Evolutionary conservation across 23 tunicate species (phyloP), one percentile per base, ranked within the genome.

Genomic region (Trididemnum nubilum): DNA sequence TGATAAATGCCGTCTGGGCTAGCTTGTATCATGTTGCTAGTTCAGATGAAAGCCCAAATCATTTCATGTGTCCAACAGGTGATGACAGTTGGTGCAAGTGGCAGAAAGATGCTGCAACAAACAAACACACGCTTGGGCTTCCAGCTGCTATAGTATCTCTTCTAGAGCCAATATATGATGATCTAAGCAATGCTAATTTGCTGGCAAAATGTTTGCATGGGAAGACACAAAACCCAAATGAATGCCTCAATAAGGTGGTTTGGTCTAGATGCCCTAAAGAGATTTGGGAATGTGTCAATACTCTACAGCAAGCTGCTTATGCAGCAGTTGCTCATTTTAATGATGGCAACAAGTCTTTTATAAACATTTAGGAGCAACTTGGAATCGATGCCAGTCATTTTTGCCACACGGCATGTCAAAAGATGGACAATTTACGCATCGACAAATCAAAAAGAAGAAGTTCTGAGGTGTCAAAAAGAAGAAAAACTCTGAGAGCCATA

Each of bases 231-330:
- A 67, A 67, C 38, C 74, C 74, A 67, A 67, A 67, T 4, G 38
- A 67, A 30, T 67, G 74, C 38, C 38, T 67, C n/a, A 67, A 67
- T 33, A 67, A 67, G 25, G 37, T 67, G 37, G 25, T 67, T 31
- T 67, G 74, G 74, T 31, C 74, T 31, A 32, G 74, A 31, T 67
- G 74, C 38, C 74, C 74, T 67, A 67, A 67, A 67, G 38, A 67
- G 38, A n/a, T 67, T 32, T 67, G 74, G 38, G 74, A 4, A 5
- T 15, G 74, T 12, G 37, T 31, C 37, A 67, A 67, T 31, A 67
- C 74, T 67, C 21, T 67, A 33, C 37, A 67, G 25, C 74, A 67
- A 33, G 67, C 67, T 61, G 5, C 67, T 61, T 61, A 21, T 21
- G 67, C 67, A 61, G 67, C 67, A 12, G 67, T 61, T 22, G 74